Base-by-base conservation (phyloP, 2,888 invertebrate genomes). In the Campaea margaritaria region DNA sequence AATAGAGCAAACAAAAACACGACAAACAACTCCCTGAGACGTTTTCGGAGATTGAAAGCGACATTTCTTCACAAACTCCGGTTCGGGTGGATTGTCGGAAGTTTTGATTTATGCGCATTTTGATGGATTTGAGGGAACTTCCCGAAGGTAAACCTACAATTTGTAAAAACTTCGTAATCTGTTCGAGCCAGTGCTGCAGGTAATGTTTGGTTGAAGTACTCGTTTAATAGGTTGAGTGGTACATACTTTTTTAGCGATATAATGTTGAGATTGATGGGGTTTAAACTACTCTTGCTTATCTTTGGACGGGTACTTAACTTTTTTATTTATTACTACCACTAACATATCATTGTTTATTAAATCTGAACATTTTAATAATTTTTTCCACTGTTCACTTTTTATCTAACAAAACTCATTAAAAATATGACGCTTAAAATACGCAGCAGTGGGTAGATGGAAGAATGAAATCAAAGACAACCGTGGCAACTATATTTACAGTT, bases 91-190 rank as follows among this genome's bases (percentile, higher is more conserved):
- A 70, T 73, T 78, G 77, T 77, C 74, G 70, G 76, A 86, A 88
- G 76, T 82, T 84, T 81, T 82, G 82, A 87, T 86, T 86, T 85
- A 86, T 87, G 86, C 78, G 83, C 87, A 83, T 85, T 83, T 82
- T 82, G 81, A 83, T 86, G 73, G 74, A 75, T 70, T 71, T 69
- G 55, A 58, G 53, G 62, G 65, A 74, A 74, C 73, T 72, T 66
- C 60, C 60, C 63, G 66, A 73, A 77, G 76, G 79, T 77, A 79
- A 78, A 78, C 77, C 72, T 68, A 72, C 68, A 74, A 76, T 74
- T 74, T 69, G 68, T 60, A 59, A 64, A 70, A 81, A 83, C 78
- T 80, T 81, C 70, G 70, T 77, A 79, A 81, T 80, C 74, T 76
- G 68, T 69, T 73, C 58, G 54, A 65, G 66, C 64, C 68, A 58